Base-by-base conservation (phyloP, 2,113 vertebrate species). In the Illadopsis cleaveri region DNA sequence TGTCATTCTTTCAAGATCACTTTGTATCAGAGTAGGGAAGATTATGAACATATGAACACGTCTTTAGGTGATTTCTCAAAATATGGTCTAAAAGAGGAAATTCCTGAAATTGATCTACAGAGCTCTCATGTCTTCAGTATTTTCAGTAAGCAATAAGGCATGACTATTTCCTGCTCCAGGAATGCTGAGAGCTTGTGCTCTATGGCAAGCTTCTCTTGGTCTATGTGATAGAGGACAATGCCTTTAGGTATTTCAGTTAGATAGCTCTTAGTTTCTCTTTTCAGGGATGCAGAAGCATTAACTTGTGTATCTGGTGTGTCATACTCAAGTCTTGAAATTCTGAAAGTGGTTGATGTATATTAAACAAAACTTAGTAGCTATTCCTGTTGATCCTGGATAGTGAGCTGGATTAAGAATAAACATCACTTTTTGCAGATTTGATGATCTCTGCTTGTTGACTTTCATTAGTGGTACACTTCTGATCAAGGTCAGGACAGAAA, bases 11-110 rank as follows among this genome's bases (percentile, higher is more conserved):
- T 82, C 44, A 35, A 24, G 17, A 40, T 42, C 14, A 23, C 18
- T 69, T 76, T 42, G 7, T 38, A 17, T 69, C 35, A 47, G 40
- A 47, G 19, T 9, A 73, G 23, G 33, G 53, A 89, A 68, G 15
- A 72, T 6, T 23, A 45, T 0, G 1, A 51, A 37, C 6, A 4
- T 35, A 38, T 0, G 2, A 54, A 33, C 5, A 4, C 8, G 68
- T 75, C 33, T 48, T 48, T 10, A 51, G 31, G 10, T 69, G 31
- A 0, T 53, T 48, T 72, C 50, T 86, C 50, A 75, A 71, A 81
- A 33, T 65, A 21, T 5, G 9, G 4, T 57, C 33, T 77, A 48
- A 83, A 68, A 88, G 18, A 12, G 4, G 14, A 83, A 50, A 85
- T 56, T 37, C 4, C 5, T 64, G 33, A 27, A 38, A 64, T 20